Percentiles rank a stretch among this genome's conserved stretches.
These are phyloP conservation scores for Enteromius argenteus DNA, from an alignment of 2,797 vertebrate species.

Conservation along the genomic window DNA sequence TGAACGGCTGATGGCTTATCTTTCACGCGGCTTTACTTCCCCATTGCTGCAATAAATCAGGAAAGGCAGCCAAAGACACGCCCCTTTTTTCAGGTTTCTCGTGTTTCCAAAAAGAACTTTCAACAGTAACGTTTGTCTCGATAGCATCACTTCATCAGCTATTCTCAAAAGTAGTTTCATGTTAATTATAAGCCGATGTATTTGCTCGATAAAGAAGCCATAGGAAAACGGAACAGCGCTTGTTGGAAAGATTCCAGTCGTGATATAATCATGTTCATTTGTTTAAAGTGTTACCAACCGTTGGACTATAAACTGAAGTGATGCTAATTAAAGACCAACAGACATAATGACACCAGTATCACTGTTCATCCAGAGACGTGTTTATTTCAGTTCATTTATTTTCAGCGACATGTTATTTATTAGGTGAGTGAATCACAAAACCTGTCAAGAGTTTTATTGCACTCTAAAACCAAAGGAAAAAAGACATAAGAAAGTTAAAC, in stretches of 20 bases:
- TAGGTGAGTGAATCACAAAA: background rate
- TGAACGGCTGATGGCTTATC: slow-evolving; percentile 58
- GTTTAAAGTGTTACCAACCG: slow-evolving; percentile 20
- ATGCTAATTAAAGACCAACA: slow-evolving; percentile 16
- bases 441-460: background rate
- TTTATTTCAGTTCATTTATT: slow-evolving; percentile 4
- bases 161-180: slow-evolving; percentile 19
- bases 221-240: slow-evolving; percentile 1
- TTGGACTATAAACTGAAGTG: slow-evolving; percentile 9
- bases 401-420: background rate
- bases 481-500: background rate
- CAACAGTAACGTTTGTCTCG: slow-evolving; percentile 22
- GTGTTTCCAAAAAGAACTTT: slow-evolving; percentile 6
- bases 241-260: slow-evolving; percentile 14
- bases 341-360: background rate
- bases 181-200: slow-evolving; percentile 14
- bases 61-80: slow-evolving; percentile 31
- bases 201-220: slow-evolving; percentile 8
- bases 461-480: background rate
- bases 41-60: slow-evolving; percentile 55
- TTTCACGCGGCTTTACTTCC: slow-evolving; percentile 54
- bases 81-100: slow-evolving; percentile 23
- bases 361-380: slow-evolving; percentile 2
- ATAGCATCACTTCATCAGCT: slow-evolving; percentile 34
- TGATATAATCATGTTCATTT: slow-evolving; percentile 30